Evolutionary conservation across 2,113 vertebrate species (phyloP).

Genomic region (Xiphias gladius): DNA sequence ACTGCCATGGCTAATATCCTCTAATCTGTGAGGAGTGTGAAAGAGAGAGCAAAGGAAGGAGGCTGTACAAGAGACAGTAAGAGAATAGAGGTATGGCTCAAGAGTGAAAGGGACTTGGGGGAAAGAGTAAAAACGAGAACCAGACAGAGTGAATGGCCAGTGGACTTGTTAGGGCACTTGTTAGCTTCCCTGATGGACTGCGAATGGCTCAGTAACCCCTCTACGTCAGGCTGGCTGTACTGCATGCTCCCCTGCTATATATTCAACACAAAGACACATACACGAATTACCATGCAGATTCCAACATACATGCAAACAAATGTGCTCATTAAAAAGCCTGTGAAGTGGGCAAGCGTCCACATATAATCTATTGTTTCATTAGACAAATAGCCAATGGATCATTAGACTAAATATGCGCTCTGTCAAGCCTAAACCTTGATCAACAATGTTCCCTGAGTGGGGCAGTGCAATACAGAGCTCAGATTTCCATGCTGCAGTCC

Average conservation of each 20-base stretch:
- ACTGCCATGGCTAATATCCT: slow-evolving; percentile 75
- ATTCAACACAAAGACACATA: slow-evolving; percentile 13
- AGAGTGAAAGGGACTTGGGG: slow-evolving; percentile 28
- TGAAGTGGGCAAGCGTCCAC: slow-evolving; percentile 61
- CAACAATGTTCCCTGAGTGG: slow-evolving; percentile 34
- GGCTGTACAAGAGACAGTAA: slow-evolving; percentile 24
- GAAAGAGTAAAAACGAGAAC: slow-evolving; percentile 25
- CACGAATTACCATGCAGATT: slow-evolving; percentile 4
- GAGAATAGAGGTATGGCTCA: slow-evolving; percentile 11
- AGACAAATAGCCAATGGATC: slow-evolving; percentile 72
- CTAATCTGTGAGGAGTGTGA: slow-evolving; percentile 70
- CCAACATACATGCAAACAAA: slow-evolving; percentile 63
- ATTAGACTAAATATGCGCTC: slow-evolving; percentile 72
- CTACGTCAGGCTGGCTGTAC: slow-evolving; percentile 40
- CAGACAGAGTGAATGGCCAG: slow-evolving; percentile 61
- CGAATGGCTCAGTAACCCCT: slow-evolving; percentile 74
- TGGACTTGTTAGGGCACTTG: slow-evolving; percentile 57
- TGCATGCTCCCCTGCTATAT: slow-evolving; percentile 19
- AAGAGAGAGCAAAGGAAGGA: slow-evolving; percentile 37
- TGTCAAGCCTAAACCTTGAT: slow-evolving; percentile 58
- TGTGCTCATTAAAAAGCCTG: slow-evolving; percentile 70
- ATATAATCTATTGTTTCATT: slow-evolving; percentile 71
- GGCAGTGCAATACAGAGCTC: slow-evolving; percentile 46
- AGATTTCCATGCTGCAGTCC: background rate
- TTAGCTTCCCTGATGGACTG: slow-evolving; percentile 54